Evolutionary conservation across 2,888 invertebrate genomes (phyloP), one percentile per base, ranked within the genome.

Genomic region (Cataglyphis albicans): DNA sequence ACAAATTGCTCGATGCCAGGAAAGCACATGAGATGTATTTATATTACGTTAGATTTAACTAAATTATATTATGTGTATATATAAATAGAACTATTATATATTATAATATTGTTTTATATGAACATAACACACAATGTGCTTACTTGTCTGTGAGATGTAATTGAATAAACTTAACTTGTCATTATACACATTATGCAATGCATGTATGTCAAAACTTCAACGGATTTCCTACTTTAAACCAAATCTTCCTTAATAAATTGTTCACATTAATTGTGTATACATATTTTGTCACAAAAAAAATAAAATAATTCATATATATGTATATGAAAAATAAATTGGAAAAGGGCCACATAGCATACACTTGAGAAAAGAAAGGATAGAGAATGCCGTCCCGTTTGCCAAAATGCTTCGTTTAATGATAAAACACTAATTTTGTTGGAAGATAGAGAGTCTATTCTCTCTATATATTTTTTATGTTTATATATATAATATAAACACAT

Each of bases 61-160:
- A 91, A 92, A 89, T 91, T 90, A 88, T 86, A 70, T 70, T 80
- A 87, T 91, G 88, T 92, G 81, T 86, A 91, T 89, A 92, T 90
- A 91, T 87, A 90, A 90, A 84, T 86, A 80, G 75, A 88, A 81
- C 61, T 83, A 89, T 85, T 87, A 88, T 87, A 76, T 55, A 25
- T 25, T 57, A 52, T 85, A 85, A 87, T 84, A 86, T 86, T 89
- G 75, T 84, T 88, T 87, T 88, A 84, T 87, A 78, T 70, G n/a
- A 85, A 87, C 74, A 88, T 88, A 84, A 48, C 48, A 88, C 87
- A 89, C 83, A 21, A 78, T 72, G 73, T 83, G 75, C 84, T 86
- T 83, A 82, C 59, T 81, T 87, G 84, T 84, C 83, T 88, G 75
- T 82, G 85, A 88, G 59, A 82, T 84, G 75, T 87, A 85, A 48